These are phyloP conservation scores for Danaus plexippus DNA, from an alignment of 1,140 invertebrate species.

Conservation along the genomic window DNA sequence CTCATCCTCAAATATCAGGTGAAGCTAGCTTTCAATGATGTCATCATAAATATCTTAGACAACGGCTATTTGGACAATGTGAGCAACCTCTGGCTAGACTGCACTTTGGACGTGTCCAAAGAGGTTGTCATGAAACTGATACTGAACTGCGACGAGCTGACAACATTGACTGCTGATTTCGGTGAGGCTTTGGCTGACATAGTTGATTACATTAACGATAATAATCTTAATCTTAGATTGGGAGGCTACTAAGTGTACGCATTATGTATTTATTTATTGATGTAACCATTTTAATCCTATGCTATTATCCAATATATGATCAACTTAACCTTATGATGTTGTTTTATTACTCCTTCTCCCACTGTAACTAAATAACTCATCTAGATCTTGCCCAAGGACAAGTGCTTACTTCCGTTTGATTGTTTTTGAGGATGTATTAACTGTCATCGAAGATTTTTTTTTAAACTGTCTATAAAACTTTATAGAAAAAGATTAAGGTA, in stretches of 20 bases:
- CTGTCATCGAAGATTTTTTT: too few relatives aligned
- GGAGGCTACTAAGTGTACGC: conserved; percentile 42
- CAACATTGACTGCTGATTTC: conserved; percentile 52
- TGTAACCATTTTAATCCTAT: conserved; percentile 6
- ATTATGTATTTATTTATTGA: conserved; percentile 18
- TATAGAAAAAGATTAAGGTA: too few relatives aligned
- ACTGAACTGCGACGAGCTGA: conserved; percentile 46
- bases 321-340: not conserved
- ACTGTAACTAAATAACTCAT: too few relatives aligned
- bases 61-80: conserved; percentile 55
- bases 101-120: conserved; percentile 59
- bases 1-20: conserved; percentile 57
- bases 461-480: too few relatives aligned
- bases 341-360: conserved; percentile 5
- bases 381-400: too few relatives aligned
- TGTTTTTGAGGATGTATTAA: too few relatives aligned
- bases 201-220: conserved; percentile 50
- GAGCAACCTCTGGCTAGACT: conserved; percentile 60
- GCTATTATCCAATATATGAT: conserved; percentile 4
- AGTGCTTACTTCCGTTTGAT: too few relatives aligned
- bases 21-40: conserved; percentile 48
- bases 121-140: conserved; percentile 53
- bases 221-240: conserved; percentile 63
- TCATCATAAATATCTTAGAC: conserved; percentile 42
- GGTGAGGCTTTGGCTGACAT: conserved; percentile 44